A percentile compares a stretch with the other conserved stretches of the same genome.
These are phyloP conservation scores for Cistogaster globosa DNA, from an alignment of 2,888 invertebrate species.

Conservation along the genomic window DNA sequence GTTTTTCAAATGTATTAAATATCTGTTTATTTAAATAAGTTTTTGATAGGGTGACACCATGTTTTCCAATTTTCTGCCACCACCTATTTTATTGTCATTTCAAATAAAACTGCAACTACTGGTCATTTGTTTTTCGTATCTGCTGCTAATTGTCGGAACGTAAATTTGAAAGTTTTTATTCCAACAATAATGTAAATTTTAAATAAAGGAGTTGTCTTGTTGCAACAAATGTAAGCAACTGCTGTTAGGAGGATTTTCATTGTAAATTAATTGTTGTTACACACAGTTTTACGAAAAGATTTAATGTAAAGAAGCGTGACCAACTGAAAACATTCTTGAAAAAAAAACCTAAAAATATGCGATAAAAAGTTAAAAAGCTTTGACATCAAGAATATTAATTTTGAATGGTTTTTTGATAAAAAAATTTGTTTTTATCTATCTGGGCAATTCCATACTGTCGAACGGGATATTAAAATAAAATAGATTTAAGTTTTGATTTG, in stretches of 20 bases:
- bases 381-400: too few relatives aligned
- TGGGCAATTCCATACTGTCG: too few relatives aligned
- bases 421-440: too few relatives aligned
- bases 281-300: conserved; percentile 7
- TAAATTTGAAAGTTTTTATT: conserved; percentile 3
- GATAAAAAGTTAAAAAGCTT: too few relatives aligned
- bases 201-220: conserved; percentile 56
- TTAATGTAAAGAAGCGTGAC: neutral
- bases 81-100: conserved; percentile 64
- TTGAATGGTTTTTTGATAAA: too few relatives aligned
- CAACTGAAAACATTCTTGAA: neutral
- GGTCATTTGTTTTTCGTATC: conserved; percentile 41
- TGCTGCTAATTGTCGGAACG: conserved; percentile 27
- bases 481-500: too few relatives aligned
- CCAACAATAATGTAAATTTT: conserved; percentile 22
- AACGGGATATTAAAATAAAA: too few relatives aligned
- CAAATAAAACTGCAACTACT: conserved; percentile 35
- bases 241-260: conserved; percentile 42
- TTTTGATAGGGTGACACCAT: conserved; percentile 7
- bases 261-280: conserved; percentile 14
- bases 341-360: too few relatives aligned
- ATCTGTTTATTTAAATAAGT: neutral
- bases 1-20: conserved; percentile 36
- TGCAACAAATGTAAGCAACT: conserved; percentile 9
- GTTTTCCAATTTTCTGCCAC: conserved; percentile 37